Conservation (phyloP, 2,797 vertebrate genomes). For the Uromys caudimaculatus region DNA sequence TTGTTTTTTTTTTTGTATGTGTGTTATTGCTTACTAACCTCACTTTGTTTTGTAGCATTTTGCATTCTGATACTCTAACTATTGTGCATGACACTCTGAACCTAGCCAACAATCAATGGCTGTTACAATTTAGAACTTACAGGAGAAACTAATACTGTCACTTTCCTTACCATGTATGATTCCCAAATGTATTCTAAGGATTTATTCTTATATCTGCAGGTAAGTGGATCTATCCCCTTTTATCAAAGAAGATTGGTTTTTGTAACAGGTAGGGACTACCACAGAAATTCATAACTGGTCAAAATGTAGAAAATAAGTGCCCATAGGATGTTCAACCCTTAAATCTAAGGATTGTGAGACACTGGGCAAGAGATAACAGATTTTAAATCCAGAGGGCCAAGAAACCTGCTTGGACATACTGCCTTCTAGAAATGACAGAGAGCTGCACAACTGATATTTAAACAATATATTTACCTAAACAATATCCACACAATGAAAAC, state of each 20-base stretch:
- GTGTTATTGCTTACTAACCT: neutral
- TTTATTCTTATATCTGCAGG: too few species aligned
- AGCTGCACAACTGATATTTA: too few species aligned
- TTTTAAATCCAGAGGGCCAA: neutral
- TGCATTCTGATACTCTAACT: neutral
- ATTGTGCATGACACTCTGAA: neutral
- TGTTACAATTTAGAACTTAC: neutral
- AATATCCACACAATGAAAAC: neutral
- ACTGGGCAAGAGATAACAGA: neutral
- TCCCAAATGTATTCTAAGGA: neutral
- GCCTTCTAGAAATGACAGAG: too few species aligned
- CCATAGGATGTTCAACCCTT: neutral
- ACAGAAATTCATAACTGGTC: neutral
- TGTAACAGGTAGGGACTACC: neutral
- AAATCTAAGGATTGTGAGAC: neutral
- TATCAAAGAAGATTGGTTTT: neutral
- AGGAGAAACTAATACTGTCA: neutral
- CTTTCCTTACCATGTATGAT: neutral
- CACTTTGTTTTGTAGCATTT: neutral
- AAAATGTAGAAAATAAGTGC: neutral
- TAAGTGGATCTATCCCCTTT: too few species aligned
- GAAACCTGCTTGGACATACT: neutral
- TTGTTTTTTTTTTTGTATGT: conserved; percentile 24
- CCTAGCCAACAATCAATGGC: neutral
- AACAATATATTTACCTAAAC: neutral